phyloP scores from a whole-genome alignment of 2,113 vertebrate genomes.

The Antennarius striatus region DNA sequence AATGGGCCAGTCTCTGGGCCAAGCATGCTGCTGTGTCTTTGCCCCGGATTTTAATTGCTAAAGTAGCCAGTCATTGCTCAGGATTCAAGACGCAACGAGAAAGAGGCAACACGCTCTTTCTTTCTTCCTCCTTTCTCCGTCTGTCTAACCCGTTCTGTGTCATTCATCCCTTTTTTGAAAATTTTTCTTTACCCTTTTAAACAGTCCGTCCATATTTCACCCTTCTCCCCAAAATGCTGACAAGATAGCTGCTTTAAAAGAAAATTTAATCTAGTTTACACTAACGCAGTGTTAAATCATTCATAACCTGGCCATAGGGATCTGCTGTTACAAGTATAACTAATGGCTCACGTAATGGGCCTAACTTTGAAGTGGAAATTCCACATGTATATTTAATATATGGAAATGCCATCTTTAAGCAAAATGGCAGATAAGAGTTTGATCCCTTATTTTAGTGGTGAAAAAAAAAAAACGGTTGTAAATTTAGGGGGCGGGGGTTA shows the following conservation, averaged over 20 bases:
- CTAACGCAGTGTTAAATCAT: constrained; percentile 71
- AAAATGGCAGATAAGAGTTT: constrained; percentile 58
- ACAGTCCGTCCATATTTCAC: too few species aligned
- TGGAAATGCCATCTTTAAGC: constrained; percentile 66
- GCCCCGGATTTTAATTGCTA: constrained; percentile 99
- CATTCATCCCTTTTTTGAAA: constrained; percentile 46
- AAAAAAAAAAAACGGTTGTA: constrained; percentile 22
- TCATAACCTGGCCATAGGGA: constrained; percentile 71
- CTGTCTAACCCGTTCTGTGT: constrained; percentile 49
- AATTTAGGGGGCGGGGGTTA: neutral
- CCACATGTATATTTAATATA: constrained; percentile 73
- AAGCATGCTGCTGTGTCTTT: constrained; percentile 99
- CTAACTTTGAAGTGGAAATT: constrained; percentile 76
- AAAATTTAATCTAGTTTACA: constrained; percentile 69
- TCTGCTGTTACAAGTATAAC: constrained; percentile 63
- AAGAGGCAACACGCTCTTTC: constrained; percentile 59
- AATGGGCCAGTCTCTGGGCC: constrained; percentile 99
- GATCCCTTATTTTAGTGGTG: constrained; percentile 33
- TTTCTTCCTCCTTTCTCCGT: constrained; percentile 12
- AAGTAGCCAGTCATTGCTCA: constrained; percentile 99
- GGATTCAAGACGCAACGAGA: constrained; percentile 88
- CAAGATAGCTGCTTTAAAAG: constrained; percentile 51
- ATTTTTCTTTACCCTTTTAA: constrained; percentile 29
- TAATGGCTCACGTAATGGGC: constrained; percentile 73
- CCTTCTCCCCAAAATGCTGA: constrained; percentile 19